These are phyloP conservation scores for Phaonia tiefii DNA, from an alignment of 2,888 invertebrate species.

Conservation along the genomic window DNA sequence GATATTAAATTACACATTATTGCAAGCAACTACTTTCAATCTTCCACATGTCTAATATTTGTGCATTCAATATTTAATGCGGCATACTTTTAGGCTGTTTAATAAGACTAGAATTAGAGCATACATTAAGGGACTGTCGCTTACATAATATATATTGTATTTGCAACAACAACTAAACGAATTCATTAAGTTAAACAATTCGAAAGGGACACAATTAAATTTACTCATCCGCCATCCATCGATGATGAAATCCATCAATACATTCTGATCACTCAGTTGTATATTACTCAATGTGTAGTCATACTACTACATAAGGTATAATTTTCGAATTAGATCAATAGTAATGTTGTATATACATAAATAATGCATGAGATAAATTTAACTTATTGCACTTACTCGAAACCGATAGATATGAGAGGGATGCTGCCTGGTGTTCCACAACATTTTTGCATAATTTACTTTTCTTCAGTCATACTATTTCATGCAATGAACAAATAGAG, in stretches of 20 bases:
- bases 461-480: neutral
- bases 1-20: too few relatives aligned
- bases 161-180: neutral
- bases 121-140: neutral
- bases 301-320: too few relatives aligned
- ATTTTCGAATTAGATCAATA: too few relatives aligned
- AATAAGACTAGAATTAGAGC: neutral
- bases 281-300: too few relatives aligned
- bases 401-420: neutral
- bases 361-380: slow-evolving; percentile 19
- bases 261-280: neutral
- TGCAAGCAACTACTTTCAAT: too few relatives aligned
- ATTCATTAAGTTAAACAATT: too few relatives aligned
- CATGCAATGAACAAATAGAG: slow-evolving; percentile 1
- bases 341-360: neutral
- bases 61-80: neutral
- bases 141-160: neutral
- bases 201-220: too few relatives aligned
- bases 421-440: neutral
- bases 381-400: slow-evolving; percentile 27
- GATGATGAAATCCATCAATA: slow-evolving; percentile 6
- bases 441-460: slow-evolving; percentile 15
- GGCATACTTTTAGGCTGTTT: neutral
- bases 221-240: too few relatives aligned
- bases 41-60: too few relatives aligned